Percentiles rank a stretch among this genome's conserved stretches.
These are phyloP conservation scores for Ctenicera cuprea DNA, from an alignment of 2,888 invertebrate genomes.

Conservation along the genomic window DNA sequence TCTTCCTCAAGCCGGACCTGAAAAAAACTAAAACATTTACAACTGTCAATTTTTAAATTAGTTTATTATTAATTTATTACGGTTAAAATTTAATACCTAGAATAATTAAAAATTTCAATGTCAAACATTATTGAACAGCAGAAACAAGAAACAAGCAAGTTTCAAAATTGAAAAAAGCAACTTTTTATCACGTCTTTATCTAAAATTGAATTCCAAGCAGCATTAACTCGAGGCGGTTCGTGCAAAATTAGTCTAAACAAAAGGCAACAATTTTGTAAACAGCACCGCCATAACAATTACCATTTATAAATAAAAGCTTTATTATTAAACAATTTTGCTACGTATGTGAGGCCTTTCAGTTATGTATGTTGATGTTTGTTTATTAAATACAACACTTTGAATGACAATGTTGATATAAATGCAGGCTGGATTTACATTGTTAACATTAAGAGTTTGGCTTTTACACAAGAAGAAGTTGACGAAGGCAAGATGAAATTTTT, in stretches of 20 bases:
- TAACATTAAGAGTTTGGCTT: background rate
- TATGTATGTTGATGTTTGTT: background rate
- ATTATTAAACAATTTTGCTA: background rate
- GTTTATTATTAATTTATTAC: too few species aligned
- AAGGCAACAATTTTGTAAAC: background rate
- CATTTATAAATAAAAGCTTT: background rate
- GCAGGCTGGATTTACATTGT: background rate
- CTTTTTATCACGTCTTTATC: background rate
- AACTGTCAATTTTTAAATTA: too few species aligned
- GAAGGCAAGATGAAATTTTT: background rate
- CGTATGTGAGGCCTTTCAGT: background rate
- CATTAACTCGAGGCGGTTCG: constrained; percentile 6
- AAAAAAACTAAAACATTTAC: too few species aligned
- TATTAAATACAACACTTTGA: background rate
- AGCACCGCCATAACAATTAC: constrained; percentile 1
- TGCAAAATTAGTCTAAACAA: constrained; percentile 7
- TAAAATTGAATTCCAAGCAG: background rate
- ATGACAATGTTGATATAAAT: constrained; percentile 9
- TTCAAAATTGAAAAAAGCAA: too few species aligned
- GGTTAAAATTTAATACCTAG: too few species aligned
- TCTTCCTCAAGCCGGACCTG: too few species aligned
- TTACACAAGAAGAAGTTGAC: background rate
- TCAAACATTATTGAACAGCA: too few species aligned
- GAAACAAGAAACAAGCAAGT: too few species aligned
- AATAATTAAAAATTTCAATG: too few species aligned